phyloP scores from a whole-genome alignment of 2,888 invertebrate species.

The Phorcus lineatus region DNA sequence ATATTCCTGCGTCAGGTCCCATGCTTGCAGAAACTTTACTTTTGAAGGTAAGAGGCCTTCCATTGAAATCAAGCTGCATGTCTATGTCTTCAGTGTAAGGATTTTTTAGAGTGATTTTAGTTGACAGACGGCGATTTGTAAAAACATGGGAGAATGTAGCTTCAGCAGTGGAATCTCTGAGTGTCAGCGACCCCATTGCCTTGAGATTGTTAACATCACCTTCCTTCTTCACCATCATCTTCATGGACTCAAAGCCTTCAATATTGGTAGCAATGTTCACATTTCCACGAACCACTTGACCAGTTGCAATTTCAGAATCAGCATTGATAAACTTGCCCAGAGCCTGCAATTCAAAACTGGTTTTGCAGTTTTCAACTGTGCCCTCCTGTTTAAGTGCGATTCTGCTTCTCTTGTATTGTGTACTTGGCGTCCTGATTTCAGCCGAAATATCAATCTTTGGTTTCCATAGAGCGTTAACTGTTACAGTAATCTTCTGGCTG shows the following conservation, averaged over 20 bases:
- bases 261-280: not conserved
- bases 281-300: not conserved
- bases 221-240: not conserved
- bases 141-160: not conserved
- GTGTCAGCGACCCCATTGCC: not conserved
- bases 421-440: not conserved
- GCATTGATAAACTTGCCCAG: not conserved
- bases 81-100: constrained; percentile 44
- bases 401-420: not conserved
- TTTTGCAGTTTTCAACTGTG: not conserved
- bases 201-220: constrained; percentile 2
- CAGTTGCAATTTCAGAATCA: not conserved
- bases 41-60: not conserved
- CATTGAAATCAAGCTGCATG: constrained; percentile 29
- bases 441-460: not conserved
- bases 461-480: not conserved
- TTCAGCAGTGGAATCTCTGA: not conserved
- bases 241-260: not conserved
- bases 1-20: not conserved
- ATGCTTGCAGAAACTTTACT: not conserved
- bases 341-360: not conserved
- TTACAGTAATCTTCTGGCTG: not conserved
- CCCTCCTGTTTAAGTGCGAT: not conserved
- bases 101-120: constrained; percentile 28
- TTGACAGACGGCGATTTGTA: not conserved